A percentile compares a stretch with the other conserved stretches of the same genome.
Evolutionary conservation across 1,140 invertebrate genomes (phyloP).

Genomic region (Elymnias hypermnestra): DNA sequence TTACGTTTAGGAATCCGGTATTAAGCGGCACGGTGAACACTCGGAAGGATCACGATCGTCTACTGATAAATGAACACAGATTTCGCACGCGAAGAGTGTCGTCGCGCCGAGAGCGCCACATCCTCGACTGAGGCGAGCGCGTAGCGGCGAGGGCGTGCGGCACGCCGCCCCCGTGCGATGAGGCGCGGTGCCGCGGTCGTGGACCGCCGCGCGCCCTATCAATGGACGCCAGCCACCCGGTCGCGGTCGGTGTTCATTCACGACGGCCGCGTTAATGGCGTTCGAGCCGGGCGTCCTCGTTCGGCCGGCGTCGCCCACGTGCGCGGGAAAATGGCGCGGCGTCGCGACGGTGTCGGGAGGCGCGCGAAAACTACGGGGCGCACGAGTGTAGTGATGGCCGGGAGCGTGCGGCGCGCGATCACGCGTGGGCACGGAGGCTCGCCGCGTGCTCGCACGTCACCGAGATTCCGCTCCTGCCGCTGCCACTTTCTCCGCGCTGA

Average conservation of each 20-base stretch:
- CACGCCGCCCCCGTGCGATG: conserved; percentile 53
- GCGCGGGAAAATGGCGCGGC: conserved; percentile 71
- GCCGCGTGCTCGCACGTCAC: conserved; percentile 40
- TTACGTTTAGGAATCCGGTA: conserved; percentile 46
- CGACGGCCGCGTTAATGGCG: conserved; percentile 69
- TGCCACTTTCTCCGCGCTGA: conserved; percentile 62
- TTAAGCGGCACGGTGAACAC: conserved; percentile 43
- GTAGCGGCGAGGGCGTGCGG: conserved; percentile 49
- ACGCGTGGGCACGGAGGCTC: conserved; percentile 61
- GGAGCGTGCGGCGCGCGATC: conserved; percentile 29
- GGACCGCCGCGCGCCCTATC: conserved; percentile 59
- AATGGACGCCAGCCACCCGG: conserved; percentile 63
- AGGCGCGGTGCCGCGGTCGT: conserved; percentile 36
- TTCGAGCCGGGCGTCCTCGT: conserved; percentile 52
- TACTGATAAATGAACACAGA: conserved; percentile 71
- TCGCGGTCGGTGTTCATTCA: conserved; percentile 72
- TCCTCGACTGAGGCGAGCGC: conserved; percentile 62
- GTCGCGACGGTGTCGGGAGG: conserved; percentile 59
- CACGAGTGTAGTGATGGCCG: conserved; percentile 52
- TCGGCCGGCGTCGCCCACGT: conserved; percentile 62
- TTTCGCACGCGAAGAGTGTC: conserved; percentile 58
- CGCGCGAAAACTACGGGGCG: conserved; percentile 62
- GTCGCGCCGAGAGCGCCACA: conserved; percentile 63
- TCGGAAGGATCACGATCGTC: conserved; percentile 38
- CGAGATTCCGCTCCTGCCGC: conserved; percentile 25